phyloP scores from a whole-genome alignment of 2,797 vertebrate species.

The Sebastes matsubarae region DNA sequence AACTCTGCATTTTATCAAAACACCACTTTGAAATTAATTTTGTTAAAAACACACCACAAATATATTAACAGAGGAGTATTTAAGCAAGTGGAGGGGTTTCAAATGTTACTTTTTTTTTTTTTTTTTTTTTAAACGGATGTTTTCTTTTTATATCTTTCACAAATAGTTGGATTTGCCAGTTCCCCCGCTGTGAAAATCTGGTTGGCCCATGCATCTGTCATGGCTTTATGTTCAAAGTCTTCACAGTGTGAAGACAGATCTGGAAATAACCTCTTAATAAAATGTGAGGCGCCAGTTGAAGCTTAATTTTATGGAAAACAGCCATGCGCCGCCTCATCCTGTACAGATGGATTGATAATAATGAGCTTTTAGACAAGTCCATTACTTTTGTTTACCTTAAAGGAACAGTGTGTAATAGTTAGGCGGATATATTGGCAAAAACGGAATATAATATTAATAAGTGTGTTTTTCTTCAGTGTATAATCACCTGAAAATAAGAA shows the following conservation, averaged over 20 bases:
- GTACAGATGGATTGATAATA: conserved; percentile 25
- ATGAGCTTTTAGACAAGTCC: not conserved
- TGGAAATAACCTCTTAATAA: conserved; percentile 40
- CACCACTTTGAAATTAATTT: not conserved
- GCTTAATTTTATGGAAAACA: conserved; percentile 48
- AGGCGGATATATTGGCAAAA: too few species aligned
- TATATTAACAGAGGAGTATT: not conserved
- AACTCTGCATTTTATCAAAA: not conserved
- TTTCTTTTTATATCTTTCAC: not conserved
- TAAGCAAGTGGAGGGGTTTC: not conserved
- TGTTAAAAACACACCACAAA: not conserved
- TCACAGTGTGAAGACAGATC: conserved; percentile 9
- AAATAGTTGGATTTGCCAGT: not conserved
- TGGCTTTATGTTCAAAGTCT: conserved; percentile 14
- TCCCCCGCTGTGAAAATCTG: not conserved
- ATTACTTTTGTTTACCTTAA: not conserved
- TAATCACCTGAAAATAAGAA: too few species aligned
- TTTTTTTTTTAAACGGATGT: not conserved
- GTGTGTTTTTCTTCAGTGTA: too few species aligned
- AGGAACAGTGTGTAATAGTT: too few species aligned
- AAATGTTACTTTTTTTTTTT: not conserved
- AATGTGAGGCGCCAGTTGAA: conserved; percentile 28
- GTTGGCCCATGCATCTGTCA: conserved; percentile 2
- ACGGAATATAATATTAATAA: too few species aligned
- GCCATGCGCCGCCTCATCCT: conserved; percentile 1